phyloP scores from a whole-genome alignment of 2,113 vertebrate species.

The Lepus timidus region DNA sequence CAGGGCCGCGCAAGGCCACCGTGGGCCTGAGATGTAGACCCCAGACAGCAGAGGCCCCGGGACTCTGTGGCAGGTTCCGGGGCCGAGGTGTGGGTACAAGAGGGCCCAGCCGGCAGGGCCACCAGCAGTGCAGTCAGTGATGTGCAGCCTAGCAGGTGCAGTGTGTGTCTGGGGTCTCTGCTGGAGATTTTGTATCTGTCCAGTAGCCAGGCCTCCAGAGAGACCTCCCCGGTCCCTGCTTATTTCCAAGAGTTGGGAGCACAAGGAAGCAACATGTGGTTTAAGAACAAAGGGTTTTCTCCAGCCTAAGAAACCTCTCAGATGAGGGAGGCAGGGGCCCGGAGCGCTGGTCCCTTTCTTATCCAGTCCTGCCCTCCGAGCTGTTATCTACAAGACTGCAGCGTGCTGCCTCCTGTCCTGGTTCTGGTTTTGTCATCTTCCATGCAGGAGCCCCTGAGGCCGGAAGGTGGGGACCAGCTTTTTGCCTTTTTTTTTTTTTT shows the following conservation, averaged over 20 bases:
- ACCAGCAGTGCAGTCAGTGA: accelerated
- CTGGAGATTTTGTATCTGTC: background rate
- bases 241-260: background rate
- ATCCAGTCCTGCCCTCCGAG: background rate
- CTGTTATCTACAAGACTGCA: background rate
- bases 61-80: background rate
- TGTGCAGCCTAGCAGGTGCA: accelerated
- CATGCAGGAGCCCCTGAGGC: background rate
- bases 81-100: accelerated
- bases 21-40: background rate
- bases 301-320: background rate
- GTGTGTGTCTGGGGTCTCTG: accelerated
- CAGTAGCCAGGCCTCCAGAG: accelerated
- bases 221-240: accelerated
- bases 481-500: background rate
- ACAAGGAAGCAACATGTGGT: accelerated
- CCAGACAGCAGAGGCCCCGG: background rate
- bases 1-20: accelerated
- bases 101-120: background rate
- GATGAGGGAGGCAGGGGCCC: too few species aligned
- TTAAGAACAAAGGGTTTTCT: background rate
- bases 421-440: background rate
- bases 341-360: background rate
- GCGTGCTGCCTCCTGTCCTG: accelerated
- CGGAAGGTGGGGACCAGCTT: background rate